Base-by-base conservation (phyloP, 53 echinoderm and acorn worm species). In the Temnopleurus reevesii region DNA sequence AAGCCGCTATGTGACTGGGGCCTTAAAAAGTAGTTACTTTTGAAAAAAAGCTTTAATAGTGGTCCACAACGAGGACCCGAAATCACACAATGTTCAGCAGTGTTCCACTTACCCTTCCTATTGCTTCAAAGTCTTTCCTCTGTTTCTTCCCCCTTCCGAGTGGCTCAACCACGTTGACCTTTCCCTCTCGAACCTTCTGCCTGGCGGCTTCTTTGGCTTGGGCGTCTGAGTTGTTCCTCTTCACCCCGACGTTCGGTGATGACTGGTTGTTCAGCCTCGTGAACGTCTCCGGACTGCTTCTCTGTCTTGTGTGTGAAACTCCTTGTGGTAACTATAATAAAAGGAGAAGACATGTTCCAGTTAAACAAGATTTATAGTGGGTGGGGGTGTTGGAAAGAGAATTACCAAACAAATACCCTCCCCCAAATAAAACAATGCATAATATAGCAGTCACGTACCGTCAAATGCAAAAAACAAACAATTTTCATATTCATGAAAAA, bases 221-320 rank as follows among this genome's bases (percentile, higher is more conserved):
- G 0, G 90, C 97, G 66, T 97, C 97, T 0, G 97, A 97, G 83
- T 92, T 92, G 76, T 97, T 97, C 53, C 97, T 61, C 64, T 97
- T 97, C 5, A 97, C 82, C 15, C 91, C 91, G 3, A 86, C 90
- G 0, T 45, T 58, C 18, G 34, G 58, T 21, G 81, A 54, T 2
- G 87, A 76, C 28, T 87, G 34, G 55, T 80, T 77, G 44, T 55
- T 41, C 30, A 54, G 47, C 19, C 55, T 59, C 58, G 55, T 71
- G 83, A 89, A 88, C 21, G 91, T 77, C 30, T 97, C 97, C 0
- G 97, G 97, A 60, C 91, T 97, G n/a, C 95, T 95, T 8, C 91
- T 56, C 65, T 97, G 97, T 25, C 97, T 90, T 0, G 91, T 41
- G 76, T 97, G 96, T 28, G 55, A 53, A 18, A 91, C 66, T 15